Conservation (phyloP, 53 echinoderm and acorn worm species). For the Crossaster papposus region DNA sequence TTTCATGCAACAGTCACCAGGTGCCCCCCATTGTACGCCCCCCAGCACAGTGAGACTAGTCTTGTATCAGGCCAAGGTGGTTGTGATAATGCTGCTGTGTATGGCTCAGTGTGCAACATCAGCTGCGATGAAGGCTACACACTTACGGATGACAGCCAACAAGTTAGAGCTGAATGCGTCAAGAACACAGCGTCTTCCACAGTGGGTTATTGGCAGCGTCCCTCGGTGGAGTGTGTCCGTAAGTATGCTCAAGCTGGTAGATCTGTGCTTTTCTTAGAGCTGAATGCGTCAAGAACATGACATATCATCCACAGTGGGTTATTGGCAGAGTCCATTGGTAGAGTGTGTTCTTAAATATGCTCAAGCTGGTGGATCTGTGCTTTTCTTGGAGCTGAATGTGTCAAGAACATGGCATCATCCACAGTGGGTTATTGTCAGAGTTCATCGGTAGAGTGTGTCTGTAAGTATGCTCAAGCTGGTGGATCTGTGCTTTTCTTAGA, state of each 20-base stretch:
- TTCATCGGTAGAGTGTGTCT: too few species aligned
- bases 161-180: constrained; percentile 24
- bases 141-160: constrained; percentile 44
- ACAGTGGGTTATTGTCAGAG: too few species aligned
- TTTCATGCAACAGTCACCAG: constrained; percentile 57
- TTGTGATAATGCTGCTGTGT: constrained; percentile 59
- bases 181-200: background rate
- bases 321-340: too few species aligned
- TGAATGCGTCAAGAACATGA: too few species aligned
- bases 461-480: too few species aligned
- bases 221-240: constrained; percentile 57
- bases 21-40: constrained; percentile 64
- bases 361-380: too few species aligned
- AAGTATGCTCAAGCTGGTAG: constrained; percentile 49
- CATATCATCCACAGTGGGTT: too few species aligned
- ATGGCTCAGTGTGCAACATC: constrained; percentile 70
- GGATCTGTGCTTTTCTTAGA: too few species aligned
- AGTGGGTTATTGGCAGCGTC: constrained; percentile 53
- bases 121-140: constrained; percentile 69
- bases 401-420: too few species aligned
- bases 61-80: constrained; percentile 63
- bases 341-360: too few species aligned
- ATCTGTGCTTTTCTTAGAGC: too few species aligned
- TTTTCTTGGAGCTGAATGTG: too few species aligned
- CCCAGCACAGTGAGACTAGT: constrained; percentile 62